phyloP scores from a whole-genome alignment of 2,113 vertebrate species.

The Limanda limanda region DNA sequence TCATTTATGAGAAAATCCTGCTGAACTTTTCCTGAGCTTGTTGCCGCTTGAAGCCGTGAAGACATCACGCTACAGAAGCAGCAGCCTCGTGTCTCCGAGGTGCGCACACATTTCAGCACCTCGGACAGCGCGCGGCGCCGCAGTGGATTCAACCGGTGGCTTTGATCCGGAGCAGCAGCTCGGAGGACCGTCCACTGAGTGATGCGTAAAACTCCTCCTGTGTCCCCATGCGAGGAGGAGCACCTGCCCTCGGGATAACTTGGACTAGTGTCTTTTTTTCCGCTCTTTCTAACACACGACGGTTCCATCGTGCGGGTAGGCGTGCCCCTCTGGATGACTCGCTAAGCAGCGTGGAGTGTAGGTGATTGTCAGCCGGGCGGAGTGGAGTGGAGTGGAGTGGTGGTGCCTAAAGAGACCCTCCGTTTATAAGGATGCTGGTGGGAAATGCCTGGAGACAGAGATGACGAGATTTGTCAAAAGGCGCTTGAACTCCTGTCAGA shows the following conservation, averaged over 20 bases:
- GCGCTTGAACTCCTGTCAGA: conserved; percentile 96
- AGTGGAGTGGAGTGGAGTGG: conserved; percentile 45
- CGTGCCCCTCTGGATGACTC: conserved; percentile 56
- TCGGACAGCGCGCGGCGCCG: conserved; percentile 69
- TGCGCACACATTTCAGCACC: conserved; percentile 68
- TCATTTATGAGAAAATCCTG: background rate
- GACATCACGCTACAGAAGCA: background rate
- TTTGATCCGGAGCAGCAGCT: conserved; percentile 31
- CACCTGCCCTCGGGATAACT: conserved; percentile 20
- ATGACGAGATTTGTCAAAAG: conserved; percentile 98
- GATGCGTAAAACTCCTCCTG: conserved; percentile 10
- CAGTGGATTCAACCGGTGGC: conserved; percentile 82
- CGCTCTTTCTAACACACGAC: background rate
- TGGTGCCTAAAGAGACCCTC: conserved; percentile 84
- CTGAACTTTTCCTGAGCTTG: conserved; percentile 28
- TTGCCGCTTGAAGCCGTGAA: conserved; percentile 1
- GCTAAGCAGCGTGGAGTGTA: conserved; percentile 53
- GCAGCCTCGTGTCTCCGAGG: conserved; percentile 7
- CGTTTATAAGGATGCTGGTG: conserved; percentile 95
- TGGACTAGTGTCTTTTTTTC: conserved; percentile 9
- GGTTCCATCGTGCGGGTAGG: conserved; percentile 45
- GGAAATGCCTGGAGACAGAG: conserved; percentile 98
- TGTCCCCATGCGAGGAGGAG: conserved; percentile 12
- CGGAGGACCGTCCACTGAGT: conserved; percentile 5
- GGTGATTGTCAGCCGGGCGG: conserved; percentile 45